Percentiles rank a stretch among this genome's conserved stretches.
Evolutionary conservation across 2,888 invertebrate genomes (phyloP).

Genomic region (Strigamia transsilvanica): DNA sequence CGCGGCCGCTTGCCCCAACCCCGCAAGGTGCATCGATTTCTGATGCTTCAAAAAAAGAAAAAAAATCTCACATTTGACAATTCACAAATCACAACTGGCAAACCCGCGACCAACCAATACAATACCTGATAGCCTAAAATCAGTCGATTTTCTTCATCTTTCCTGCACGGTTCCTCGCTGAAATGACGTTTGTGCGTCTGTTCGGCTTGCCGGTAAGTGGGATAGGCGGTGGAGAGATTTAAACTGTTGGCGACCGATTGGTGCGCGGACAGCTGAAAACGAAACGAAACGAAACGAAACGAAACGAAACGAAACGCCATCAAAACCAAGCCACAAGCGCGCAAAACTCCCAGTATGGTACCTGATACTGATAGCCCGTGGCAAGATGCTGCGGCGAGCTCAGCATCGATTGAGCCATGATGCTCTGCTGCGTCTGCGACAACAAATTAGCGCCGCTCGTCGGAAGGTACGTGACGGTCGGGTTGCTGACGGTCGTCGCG

Average conservation of each 20-base stretch:
- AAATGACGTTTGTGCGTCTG: slow-evolving; percentile 50
- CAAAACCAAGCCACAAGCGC: too few species aligned
- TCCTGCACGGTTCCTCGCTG: slow-evolving; percentile 48
- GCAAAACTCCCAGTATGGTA: background rate
- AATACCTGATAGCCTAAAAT: slow-evolving; percentile 37
- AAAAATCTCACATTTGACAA: too few species aligned
- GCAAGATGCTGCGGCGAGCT: slow-evolving; percentile 9
- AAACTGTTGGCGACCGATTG: background rate
- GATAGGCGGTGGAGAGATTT: slow-evolving; percentile 14
- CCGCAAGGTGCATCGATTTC: slow-evolving; percentile 3
- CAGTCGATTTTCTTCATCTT: slow-evolving; percentile 37
- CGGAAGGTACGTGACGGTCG: background rate
- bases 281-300: too few species aligned
- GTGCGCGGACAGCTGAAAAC: background rate
- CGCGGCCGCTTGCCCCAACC: background rate
- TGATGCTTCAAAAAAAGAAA: slow-evolving; percentile 1
- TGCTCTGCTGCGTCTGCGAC: slow-evolving; percentile 29
- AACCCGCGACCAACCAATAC: background rate
- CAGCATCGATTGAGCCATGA: background rate
- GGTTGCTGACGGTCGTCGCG: background rate
- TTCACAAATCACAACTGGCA: background rate
- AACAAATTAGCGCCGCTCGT: background rate
- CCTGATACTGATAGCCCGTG: slow-evolving; percentile 50
- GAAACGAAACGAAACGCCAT: too few species aligned
- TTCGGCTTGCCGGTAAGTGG: slow-evolving; percentile 44